Evolutionary conservation across 2,113 vertebrate genomes (phyloP).

Genomic region (Ceyx cyanopectus): DNA sequence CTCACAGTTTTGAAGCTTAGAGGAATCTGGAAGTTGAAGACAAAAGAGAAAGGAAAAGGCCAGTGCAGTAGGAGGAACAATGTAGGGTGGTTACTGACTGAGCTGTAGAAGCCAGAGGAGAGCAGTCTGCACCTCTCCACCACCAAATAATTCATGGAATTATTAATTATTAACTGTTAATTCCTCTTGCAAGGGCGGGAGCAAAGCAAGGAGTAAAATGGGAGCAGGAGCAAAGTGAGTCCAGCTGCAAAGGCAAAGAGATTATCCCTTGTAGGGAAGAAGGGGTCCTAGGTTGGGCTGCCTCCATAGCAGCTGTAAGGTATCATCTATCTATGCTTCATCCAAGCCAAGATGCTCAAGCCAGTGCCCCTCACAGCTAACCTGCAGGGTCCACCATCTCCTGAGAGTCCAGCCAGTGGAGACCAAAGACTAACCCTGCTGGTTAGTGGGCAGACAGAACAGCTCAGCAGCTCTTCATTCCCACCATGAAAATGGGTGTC

Average conservation of each 20-base stretch:
- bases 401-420: neutral
- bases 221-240: accelerated
- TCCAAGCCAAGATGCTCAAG: neutral
- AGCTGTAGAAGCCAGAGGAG: accelerated
- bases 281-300: neutral
- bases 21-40: neutral
- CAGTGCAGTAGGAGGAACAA: neutral
- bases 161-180: neutral
- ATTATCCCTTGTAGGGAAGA: neutral
- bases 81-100: neutral
- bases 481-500: neutral
- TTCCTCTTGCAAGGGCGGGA: neutral
- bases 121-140: accelerated
- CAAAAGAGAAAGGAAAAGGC: neutral
- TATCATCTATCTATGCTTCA: neutral
- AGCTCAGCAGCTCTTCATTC: neutral
- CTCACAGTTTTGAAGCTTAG: neutral
- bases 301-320: neutral
- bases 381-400: neutral
- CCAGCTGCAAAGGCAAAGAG: neutral
- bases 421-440: neutral
- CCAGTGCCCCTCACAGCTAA: no score
- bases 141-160: accelerated
- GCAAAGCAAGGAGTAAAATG: accelerated
- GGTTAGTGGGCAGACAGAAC: neutral